phyloP scores from a whole-genome alignment of 2,888 invertebrate genomes.

The Plutella xylostella region DNA sequence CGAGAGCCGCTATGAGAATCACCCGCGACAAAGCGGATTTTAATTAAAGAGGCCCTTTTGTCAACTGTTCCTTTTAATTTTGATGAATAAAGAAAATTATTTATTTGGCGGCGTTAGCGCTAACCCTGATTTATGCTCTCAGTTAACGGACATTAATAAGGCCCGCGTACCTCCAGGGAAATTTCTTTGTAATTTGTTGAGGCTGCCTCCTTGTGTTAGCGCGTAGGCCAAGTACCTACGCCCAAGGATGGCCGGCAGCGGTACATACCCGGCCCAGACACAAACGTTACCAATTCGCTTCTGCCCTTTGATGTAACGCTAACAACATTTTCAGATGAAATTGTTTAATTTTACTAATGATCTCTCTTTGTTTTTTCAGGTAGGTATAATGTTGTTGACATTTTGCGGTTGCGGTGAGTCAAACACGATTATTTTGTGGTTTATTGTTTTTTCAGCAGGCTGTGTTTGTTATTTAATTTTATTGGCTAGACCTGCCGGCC shows the following conservation, averaged over 20 bases:
- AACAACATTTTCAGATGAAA: no score
- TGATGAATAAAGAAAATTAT: slow-evolving; percentile 68
- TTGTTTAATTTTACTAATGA: slow-evolving; percentile 4
- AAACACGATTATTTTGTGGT: background rate
- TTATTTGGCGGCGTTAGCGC: slow-evolving; percentile 59
- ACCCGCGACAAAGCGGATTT: slow-evolving; percentile 28
- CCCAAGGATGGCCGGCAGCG: slow-evolving; percentile 4
- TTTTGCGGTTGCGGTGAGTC: slow-evolving; percentile 11
- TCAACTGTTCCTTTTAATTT: slow-evolving; percentile 66
- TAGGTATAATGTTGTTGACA: slow-evolving; percentile 6
- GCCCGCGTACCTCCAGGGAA: slow-evolving; percentile 37
- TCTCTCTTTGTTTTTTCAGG: slow-evolving; percentile 10
- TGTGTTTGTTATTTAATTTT: no score
- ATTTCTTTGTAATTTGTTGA: slow-evolving; percentile 45
- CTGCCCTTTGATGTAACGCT: no score
- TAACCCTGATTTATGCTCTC: slow-evolving; percentile 57
- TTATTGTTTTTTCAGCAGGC: background rate
- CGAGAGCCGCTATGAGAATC: slow-evolving; percentile 37
- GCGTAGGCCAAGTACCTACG: no score
- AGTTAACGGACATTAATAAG: slow-evolving; percentile 50
- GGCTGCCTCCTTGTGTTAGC: slow-evolving; percentile 36
- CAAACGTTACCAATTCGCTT: background rate
- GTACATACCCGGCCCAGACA: background rate
- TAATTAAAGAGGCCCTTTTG: slow-evolving; percentile 61
- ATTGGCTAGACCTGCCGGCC: no score